Evolutionary conservation across 2,888 invertebrate species (phyloP), one percentile per base, ranked within the genome.

Genomic region (Elegia similella): DNA sequence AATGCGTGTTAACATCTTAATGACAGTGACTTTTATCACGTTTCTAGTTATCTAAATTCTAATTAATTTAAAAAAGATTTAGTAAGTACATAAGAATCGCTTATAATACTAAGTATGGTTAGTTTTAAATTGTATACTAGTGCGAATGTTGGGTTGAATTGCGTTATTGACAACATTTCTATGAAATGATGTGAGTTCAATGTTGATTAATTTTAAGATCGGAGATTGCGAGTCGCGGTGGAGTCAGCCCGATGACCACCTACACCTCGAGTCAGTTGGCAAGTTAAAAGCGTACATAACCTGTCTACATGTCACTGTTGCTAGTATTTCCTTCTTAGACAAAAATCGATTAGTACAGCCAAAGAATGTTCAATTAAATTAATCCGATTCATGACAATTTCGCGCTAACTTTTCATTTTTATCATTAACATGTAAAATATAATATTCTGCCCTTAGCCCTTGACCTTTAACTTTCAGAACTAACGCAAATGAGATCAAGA

Each of bases 211-310:
- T 57, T 57, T 46, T 57, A 53, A 46, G 29, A 56, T 47, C 42
- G 46, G 38, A 17, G 13, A 30, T 34, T 50, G 50, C 50, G 50
- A 50, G 50, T 34, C 34, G 16, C 50, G 50, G 50, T n/a, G 23
- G 16, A 12, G 15, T 17, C 17, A 8, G 70, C 70, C 73, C 72
- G 71, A 72, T 65, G 68, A 61, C 67, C 63, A 63, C 65, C 38
- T 38, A 38, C n/a, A 38, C 38, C 12, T 12, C 10, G 38, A 10
- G 38, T 12, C 38, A 38, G 8, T 38, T 38, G 12, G 38, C 38
- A 12, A 38, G 38, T 38, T 10, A 38, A 38, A 12, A 12, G 38
- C 38, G 38, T 12, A 38, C 38, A 38, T 38, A 12, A 38, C 38
- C 38, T 38, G 10, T 38, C n/a, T 38, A 3, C 38, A 38, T 12